Percentiles rank a stretch among this genome's conserved stretches.
phyloP scores from a whole-genome alignment of 2,797 vertebrate species.

The Intellagama lesueurii region DNA sequence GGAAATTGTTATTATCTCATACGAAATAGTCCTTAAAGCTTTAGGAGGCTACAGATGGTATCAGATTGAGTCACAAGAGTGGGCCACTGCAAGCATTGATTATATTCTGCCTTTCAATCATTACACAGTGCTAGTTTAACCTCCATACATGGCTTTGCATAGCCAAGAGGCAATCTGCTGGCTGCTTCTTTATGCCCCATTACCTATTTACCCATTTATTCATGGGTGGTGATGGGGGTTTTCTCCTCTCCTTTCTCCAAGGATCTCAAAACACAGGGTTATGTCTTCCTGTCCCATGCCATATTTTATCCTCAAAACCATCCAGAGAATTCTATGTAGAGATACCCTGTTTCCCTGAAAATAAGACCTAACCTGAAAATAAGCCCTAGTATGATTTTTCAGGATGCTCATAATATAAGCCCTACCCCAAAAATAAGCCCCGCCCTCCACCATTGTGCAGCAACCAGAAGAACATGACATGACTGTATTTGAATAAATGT shows the following conservation, averaged over 20 bases:
- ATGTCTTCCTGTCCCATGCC: not conserved
- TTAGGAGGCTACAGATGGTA: not conserved
- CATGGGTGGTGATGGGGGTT: too few species aligned
- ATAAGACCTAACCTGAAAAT: too few species aligned
- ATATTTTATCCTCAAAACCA: not conserved
- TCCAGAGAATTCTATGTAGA: not conserved
- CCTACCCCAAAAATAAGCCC: too few species aligned
- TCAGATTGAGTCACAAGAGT: not conserved
- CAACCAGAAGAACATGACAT: too few species aligned
- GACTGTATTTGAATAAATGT: too few species aligned
- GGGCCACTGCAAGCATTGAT: not conserved
- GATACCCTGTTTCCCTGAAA: not conserved
- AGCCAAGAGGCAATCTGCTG: not conserved
- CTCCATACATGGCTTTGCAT: not conserved
- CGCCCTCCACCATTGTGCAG: too few species aligned
- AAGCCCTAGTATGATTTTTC: too few species aligned
- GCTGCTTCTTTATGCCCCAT: too few species aligned
- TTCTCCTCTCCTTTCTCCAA: not conserved
- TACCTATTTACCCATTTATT: too few species aligned
- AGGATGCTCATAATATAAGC: too few species aligned
- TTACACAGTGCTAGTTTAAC: not conserved
- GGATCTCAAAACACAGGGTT: not conserved
- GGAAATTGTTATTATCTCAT: not conserved
- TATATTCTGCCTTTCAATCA: not conserved
- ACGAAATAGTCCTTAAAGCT: not conserved